Conservation (phyloP, 2,113 vertebrate genomes). For the Scomber japonicus region DNA sequence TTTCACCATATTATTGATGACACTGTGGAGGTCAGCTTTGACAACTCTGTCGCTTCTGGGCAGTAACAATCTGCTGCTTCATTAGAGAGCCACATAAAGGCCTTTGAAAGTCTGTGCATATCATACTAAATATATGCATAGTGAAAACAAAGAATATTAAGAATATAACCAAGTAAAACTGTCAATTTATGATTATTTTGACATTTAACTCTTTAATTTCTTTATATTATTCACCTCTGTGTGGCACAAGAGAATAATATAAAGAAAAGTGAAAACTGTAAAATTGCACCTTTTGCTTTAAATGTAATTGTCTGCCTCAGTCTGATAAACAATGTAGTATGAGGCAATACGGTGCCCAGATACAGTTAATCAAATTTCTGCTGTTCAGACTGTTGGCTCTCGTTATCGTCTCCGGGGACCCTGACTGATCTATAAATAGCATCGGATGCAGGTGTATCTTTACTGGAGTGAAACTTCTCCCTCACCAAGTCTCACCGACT, state of each 20-base stretch:
- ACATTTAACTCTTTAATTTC: neutral
- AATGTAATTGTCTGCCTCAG: neutral
- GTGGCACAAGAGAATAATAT: too few species aligned
- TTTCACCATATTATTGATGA: neutral
- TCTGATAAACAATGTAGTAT: slow-evolving; percentile 16
- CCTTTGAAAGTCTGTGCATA: too few species aligned
- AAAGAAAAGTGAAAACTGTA: neutral
- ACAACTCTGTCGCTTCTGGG: neutral
- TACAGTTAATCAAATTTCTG: slow-evolving; percentile 58
- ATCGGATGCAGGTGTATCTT: slow-evolving; percentile 68
- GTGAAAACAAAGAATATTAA: too few species aligned
- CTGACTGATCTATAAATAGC: slow-evolving; percentile 69
- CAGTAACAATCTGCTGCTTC: neutral
- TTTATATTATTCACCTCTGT: too few species aligned
- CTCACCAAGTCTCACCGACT: slow-evolving; percentile 35
- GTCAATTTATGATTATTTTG: too few species aligned
- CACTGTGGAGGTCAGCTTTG: neutral
- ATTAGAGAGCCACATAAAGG: neutral
- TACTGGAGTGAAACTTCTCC: slow-evolving; percentile 68
- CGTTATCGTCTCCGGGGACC: slow-evolving; percentile 54
- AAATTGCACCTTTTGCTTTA: slow-evolving; percentile 22
- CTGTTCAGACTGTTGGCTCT: slow-evolving; percentile 59
- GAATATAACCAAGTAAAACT: too few species aligned
- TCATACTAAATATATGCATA: too few species aligned
- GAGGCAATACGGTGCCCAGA: slow-evolving; percentile 29